These are phyloP conservation scores for Premnoplex brunnescens DNA, from an alignment of 2,797 vertebrate genomes.

Conservation along the genomic window DNA sequence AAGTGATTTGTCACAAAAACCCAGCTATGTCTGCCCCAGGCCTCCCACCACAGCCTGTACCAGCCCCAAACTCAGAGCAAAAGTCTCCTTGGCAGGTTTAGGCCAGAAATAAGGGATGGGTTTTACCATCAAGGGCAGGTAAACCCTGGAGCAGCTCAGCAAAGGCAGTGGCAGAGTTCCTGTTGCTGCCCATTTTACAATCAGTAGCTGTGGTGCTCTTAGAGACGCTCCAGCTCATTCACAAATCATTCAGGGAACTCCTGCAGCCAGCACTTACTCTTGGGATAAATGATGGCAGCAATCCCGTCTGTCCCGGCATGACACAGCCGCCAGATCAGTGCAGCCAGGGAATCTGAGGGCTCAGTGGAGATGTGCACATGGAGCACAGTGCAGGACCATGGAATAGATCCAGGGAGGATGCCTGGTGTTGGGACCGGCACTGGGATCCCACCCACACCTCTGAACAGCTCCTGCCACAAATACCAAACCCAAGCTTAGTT, in stretches of 20 bases:
- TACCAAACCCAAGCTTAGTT: neutral
- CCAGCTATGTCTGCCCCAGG: neutral
- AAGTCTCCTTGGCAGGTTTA: neutral
- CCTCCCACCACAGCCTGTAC: neutral
- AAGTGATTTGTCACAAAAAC: neutral
- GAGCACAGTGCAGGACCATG: neutral
- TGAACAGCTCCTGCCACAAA: neutral
- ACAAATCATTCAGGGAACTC: neutral
- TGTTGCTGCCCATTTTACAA: neutral
- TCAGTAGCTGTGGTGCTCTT: neutral
- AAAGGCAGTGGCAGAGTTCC: neutral
- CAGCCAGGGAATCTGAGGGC: neutral
- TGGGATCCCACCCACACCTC: neutral
- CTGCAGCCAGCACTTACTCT: neutral
- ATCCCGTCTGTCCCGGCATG: fast-evolving
- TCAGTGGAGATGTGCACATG: fast-evolving
- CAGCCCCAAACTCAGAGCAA: neutral
- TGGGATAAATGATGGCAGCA: neutral
- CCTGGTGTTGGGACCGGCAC: neutral
- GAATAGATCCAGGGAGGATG: neutral
- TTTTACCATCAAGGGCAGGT: neutral
- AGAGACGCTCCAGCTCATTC: neutral
- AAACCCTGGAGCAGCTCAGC: neutral
- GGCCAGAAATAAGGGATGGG: neutral
- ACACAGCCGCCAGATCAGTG: fast-evolving